Evolutionary conservation across 64 coral and sea anemone genomes (phyloP), one percentile per base, ranked within the genome.

Genomic region (Stichodactyla mertensii): DNA sequence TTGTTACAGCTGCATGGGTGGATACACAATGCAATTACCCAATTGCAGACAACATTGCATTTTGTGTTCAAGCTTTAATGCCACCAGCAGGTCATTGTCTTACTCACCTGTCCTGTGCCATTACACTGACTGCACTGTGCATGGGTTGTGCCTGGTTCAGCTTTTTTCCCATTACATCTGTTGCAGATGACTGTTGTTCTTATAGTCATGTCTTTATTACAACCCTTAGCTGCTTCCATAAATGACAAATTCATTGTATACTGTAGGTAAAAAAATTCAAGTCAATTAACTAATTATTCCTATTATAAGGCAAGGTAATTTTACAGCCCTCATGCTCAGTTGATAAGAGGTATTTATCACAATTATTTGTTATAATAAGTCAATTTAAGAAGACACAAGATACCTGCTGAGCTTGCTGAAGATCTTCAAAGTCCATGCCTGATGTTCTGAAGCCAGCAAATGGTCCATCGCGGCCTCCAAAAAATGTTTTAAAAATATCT

Each of bases 151-250:
- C 97, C 97, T n/a, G 97, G 97, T 67, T 99, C 97, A 58, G 97
- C 97, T 77, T 84, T 92, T 82, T 88, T 90, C 15, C 97, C 97
- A 91, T 86, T 83, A 57, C 97, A 99, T 28, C 97, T 81, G 52
- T 99, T 82, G 89, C 97, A 99, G 20, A 88, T 56, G 1, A 99
- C 93, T 84, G 86, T 89, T 26, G 88, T 99, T 45, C 85, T 92
- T 56, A 91, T 89, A 64, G 97, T 92, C 56, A 99, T 91, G 51
- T 99, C 92, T 86, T 99, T 99, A 77, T 99, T 92, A 53, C 88
- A 92, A 16, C 97, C 97, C 26, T 99, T 99, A 2, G 88, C 93
- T 64, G 97, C 93, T 77, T 99, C 97, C 97, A 99, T 99, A 53
- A 99, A 99, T 14, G 97, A 95, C 55, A 99, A 51, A 79, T 99